Evolutionary conservation across 2,113 vertebrate species (phyloP).

Genomic region (Triplophysa rosa): DNA sequence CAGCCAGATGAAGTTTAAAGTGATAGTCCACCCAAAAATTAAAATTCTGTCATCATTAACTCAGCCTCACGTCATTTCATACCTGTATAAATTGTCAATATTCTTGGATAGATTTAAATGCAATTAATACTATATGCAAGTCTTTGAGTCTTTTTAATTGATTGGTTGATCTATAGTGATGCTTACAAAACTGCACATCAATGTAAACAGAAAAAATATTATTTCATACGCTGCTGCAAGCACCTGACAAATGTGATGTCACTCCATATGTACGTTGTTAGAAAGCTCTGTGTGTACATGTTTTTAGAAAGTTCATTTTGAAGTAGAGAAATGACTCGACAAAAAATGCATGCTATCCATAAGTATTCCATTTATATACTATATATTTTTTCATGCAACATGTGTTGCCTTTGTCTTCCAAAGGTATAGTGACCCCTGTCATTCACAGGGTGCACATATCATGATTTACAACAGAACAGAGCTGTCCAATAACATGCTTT

Average conservation of each 20-base stretch:
- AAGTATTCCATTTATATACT: not conserved
- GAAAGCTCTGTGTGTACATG: not conserved
- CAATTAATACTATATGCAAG: conserved; percentile 36
- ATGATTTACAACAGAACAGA: not conserved
- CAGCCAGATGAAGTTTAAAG: not conserved
- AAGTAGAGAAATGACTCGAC: not conserved
- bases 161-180: no score
- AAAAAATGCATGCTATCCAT: not conserved
- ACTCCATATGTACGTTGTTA: not conserved
- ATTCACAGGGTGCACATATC: not conserved
- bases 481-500: conserved; percentile 1
- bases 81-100: no score
- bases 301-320: conserved; percentile 9
- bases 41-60: no score
- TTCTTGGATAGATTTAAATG: conserved; percentile 5
- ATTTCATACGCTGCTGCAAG: not conserved
- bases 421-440: not conserved
- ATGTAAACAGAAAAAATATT: no score
- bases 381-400: not conserved
- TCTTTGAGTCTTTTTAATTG: no score
- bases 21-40: no score
- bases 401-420: not conserved
- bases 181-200: no score
- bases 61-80: no score
- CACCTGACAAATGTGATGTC: not conserved